These are phyloP conservation scores for Sepioteuthis lessoniana DNA, from an alignment of 2,888 invertebrate species.

Conservation along the genomic window DNA sequence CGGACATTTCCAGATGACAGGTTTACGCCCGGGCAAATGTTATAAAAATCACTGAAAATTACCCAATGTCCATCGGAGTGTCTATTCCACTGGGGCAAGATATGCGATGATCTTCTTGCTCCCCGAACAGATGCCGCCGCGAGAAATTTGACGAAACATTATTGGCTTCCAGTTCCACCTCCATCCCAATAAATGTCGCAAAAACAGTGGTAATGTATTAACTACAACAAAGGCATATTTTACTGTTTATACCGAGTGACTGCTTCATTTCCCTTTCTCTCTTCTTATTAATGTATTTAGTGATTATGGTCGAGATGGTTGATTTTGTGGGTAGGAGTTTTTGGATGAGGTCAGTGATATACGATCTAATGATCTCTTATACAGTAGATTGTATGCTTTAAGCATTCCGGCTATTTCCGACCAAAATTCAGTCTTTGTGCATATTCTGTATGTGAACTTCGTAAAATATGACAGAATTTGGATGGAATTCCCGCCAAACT, in stretches of 20 bases:
- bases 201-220: background rate
- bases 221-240: background rate
- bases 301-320: background rate
- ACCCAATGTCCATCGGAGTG: background rate
- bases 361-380: background rate
- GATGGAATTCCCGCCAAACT: no score
- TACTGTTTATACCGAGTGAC: background rate
- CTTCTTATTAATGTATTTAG: background rate
- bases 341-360: background rate
- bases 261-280: no score
- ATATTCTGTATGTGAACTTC: no score
- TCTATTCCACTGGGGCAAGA: background rate
- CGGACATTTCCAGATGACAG: background rate
- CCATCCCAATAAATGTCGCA: background rate
- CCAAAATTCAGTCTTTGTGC: no score
- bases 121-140: background rate
- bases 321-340: background rate
- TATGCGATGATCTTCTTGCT: background rate
- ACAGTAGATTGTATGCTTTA: background rate
- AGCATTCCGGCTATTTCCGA: background rate
- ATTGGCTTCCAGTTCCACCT: background rate
- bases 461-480: no score
- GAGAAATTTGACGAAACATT: background rate
- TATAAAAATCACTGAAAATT: background rate
- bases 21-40: background rate